These are phyloP conservation scores for Sciurus niger DNA, from an alignment of 2,113 vertebrate species.

Conservation along the genomic window DNA sequence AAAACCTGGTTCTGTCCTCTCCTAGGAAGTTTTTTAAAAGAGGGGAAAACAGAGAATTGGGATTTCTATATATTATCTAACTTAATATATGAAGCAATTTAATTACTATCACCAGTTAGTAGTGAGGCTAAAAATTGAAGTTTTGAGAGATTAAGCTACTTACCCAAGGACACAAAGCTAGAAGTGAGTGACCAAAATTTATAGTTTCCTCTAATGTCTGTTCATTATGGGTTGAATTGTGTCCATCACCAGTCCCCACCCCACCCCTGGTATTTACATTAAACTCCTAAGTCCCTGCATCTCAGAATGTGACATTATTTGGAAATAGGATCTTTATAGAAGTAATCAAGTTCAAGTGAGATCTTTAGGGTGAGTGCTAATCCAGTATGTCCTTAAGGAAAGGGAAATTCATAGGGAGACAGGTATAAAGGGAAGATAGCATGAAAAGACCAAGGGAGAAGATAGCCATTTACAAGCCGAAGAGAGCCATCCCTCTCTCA, in stretches of 20 bases:
- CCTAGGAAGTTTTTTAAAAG: neutral
- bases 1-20: neutral
- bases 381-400: neutral
- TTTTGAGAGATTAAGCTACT: neutral
- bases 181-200: neutral
- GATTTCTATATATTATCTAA: neutral
- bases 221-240: neutral
- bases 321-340: neutral
- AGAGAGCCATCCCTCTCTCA: too few relatives aligned
- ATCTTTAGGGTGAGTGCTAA: neutral
- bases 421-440: neutral
- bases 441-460: neutral
- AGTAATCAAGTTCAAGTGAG: neutral
- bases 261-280: neutral
- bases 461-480: neutral
- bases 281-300: neutral
- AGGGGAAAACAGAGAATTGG: neutral
- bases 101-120: neutral
- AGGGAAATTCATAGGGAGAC: neutral
- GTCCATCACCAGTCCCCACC: neutral
- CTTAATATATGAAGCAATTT: conserved; percentile 25
- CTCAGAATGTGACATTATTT: neutral
- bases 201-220: neutral
- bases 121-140: neutral
- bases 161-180: neutral